Evolutionary conservation across 2,113 vertebrate species (phyloP), one percentile per base, ranked within the genome.

Genomic region (Odobenus rosmarus): DNA sequence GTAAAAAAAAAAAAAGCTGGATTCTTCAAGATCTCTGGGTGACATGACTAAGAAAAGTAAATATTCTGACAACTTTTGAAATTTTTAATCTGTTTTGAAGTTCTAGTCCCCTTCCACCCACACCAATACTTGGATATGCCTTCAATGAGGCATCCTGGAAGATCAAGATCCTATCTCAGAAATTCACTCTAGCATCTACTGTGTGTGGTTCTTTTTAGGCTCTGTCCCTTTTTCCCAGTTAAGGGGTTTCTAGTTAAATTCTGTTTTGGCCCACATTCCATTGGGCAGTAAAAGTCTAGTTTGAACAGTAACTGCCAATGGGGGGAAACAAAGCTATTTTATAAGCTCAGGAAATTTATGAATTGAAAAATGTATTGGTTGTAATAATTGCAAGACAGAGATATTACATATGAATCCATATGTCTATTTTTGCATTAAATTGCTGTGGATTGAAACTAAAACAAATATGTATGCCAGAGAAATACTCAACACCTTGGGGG

Each of bases 401-500:
- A 51, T 77, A 76, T 21, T 77, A 62, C 18, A 23, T 76, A 31
- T 92, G 8, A 57, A 80, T 24, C 57, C 24, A 53, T 72, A 9
- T 33, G 42, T 46, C 76, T 71, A 82, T 55, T 86, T 94, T 96
- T 89, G 3, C 15, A 83, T 92, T 86, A 49, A 82, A 13, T 92
- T 89, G 74, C 12, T 77, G 21, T 71, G 28, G 26, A 57, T 77
- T 94, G 77, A 90, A 90, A 88, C 3, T 67, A 39, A 79, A 96
- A 61, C 15, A 88, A 61, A 67, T 11, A 42, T 64, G 4, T 55
- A 76, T 64, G 11, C 14, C 57, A 77, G 55, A 59, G 36, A 69
- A 87, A 19, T 72, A 23, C 4, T 92, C 11, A 83, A n/a, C 4
- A 90, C 8, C 24, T 92, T 67, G 23, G 33, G 6, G 10, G 18